Percentiles rank a stretch among this genome's conserved stretches.
These are phyloP conservation scores for Strigops habroptila DNA, from an alignment of 2,113 vertebrate genomes.

Conservation along the genomic window DNA sequence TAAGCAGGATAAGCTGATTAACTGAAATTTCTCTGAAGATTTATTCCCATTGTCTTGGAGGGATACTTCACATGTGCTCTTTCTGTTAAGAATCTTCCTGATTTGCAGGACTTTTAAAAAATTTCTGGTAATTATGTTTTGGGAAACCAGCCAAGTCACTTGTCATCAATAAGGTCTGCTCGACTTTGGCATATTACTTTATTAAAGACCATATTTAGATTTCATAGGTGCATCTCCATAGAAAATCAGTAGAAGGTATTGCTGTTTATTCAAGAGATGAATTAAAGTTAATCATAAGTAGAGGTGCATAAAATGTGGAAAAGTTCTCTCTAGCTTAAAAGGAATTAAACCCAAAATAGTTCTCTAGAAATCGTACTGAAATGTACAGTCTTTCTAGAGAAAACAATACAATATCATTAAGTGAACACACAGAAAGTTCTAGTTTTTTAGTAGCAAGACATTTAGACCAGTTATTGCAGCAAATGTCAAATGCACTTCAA, in stretches of 20 bases:
- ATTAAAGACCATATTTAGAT: background rate
- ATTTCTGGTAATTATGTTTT: background rate
- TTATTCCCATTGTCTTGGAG: background rate
- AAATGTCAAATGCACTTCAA: background rate
- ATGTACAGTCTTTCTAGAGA: background rate
- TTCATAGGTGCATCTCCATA: background rate
- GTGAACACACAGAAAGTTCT: background rate
- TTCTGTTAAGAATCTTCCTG: background rate
- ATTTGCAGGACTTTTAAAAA: background rate
- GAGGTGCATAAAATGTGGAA: background rate
- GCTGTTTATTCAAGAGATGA: background rate
- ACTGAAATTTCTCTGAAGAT: background rate
- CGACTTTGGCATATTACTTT: background rate
- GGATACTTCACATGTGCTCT: background rate
- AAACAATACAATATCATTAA: background rate
- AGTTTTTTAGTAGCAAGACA: background rate
- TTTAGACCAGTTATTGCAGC: background rate
- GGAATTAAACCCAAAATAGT: background rate
- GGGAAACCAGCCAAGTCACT: background rate
- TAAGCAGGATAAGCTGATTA: background rate
- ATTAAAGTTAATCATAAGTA: background rate
- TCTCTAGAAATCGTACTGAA: background rate
- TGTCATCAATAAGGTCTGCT: background rate
- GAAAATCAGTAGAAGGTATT: background rate
- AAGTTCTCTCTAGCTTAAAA: background rate